A percentile compares a stretch with the other conserved stretches of the same genome.
These are phyloP conservation scores for Theonella swinhoei DNA, from an alignment of 37 sponge, comb jelly and placozoan genomes.

Conservation along the genomic window DNA sequence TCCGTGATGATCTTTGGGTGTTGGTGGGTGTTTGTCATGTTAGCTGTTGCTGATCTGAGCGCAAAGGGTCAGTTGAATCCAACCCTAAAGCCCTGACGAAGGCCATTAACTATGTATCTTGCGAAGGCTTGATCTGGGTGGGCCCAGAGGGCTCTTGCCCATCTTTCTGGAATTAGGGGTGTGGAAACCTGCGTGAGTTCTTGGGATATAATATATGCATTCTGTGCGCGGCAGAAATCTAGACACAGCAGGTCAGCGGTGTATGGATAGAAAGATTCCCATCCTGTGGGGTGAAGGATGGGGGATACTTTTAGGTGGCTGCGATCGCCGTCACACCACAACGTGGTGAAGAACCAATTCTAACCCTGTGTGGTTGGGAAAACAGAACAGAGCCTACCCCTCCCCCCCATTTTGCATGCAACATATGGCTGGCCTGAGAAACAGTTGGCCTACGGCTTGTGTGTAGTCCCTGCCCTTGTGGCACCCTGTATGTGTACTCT, in stretches of 20 bases:
- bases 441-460: too few relatives aligned
- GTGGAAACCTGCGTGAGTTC: neutral
- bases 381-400: too few relatives aligned
- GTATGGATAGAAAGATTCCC: neutral
- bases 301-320: neutral
- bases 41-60: neutral
- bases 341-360: too few relatives aligned
- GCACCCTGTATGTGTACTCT: too few relatives aligned
- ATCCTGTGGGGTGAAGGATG: neutral
- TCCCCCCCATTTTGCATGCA: too few relatives aligned
- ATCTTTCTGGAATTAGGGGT: neutral
- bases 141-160: slow-evolving; percentile 2
- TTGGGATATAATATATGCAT: neutral
- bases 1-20: slow-evolving; percentile 12
- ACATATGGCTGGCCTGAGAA: too few relatives aligned
- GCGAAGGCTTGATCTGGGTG: slow-evolving; percentile 6
- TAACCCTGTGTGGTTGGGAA: too few relatives aligned
- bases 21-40: neutral
- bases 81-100: neutral
- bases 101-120: neutral
- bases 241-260: slow-evolving; percentile 8
- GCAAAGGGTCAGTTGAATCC: neutral
- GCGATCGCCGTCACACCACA: neutral
- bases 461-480: too few relatives aligned
- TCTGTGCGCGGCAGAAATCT: neutral